phyloP scores from a whole-genome alignment of 2,797 vertebrate genomes.

The Myoxocephalus aenaeus region DNA sequence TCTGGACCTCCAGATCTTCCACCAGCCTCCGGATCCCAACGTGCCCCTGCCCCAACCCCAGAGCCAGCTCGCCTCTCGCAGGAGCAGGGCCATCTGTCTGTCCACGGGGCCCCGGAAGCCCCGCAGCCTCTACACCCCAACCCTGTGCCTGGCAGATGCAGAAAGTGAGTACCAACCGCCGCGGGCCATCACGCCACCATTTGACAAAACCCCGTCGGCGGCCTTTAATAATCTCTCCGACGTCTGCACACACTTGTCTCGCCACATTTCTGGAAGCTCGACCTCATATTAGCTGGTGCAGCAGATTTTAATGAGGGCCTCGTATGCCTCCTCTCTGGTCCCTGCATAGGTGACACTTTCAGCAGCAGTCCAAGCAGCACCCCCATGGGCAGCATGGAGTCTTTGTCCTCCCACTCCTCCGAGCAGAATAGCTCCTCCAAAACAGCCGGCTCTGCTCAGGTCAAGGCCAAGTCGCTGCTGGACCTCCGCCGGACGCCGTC shows the following conservation, averaged over 20 bases:
- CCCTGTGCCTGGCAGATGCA: constrained; percentile 93
- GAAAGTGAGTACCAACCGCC: constrained; percentile 91
- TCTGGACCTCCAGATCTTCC: constrained; percentile 88
- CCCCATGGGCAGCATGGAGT: constrained; percentile 96
- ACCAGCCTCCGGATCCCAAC: constrained; percentile 93
- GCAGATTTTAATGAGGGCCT: constrained; percentile 76
- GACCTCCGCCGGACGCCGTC: constrained; percentile 65
- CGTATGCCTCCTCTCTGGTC: constrained; percentile 65
- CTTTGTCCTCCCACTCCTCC: constrained; percentile 97
- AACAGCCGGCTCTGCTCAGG: constrained; percentile 73
- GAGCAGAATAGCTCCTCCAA: constrained; percentile 93
- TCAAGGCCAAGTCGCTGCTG: constrained; percentile 83
- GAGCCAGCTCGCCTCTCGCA: constrained; percentile 82
- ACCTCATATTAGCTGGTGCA: background rate
- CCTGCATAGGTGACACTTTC: constrained; percentile 91
- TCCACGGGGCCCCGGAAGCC: constrained; percentile 92
- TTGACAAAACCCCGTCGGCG: background rate
- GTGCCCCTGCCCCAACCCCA: constrained; percentile 94
- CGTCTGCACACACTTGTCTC: background rate
- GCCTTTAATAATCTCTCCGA: constrained; percentile 28
- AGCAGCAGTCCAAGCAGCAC: constrained; percentile 97
- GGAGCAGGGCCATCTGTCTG: constrained; percentile 93
- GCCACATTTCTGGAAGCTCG: background rate
- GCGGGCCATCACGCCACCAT: constrained; percentile 25
- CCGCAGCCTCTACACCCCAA: constrained; percentile 88